phyloP scores from a whole-genome alignment of 2,113 vertebrate genomes.

The Podarcis raffonei region DNA sequence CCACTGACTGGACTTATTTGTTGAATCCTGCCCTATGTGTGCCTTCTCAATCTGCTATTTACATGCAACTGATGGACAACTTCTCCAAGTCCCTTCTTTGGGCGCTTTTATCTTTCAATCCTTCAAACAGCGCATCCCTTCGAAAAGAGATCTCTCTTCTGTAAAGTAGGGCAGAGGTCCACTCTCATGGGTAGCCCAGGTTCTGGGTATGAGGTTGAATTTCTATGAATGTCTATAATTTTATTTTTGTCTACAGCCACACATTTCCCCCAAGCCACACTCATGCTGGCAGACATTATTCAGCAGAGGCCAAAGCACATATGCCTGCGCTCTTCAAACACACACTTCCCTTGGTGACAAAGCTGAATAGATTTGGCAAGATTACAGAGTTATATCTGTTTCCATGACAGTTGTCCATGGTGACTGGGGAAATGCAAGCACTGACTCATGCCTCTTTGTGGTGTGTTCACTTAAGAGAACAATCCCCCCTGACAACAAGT shows the following conservation, averaged over 20 bases:
- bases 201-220: not conserved
- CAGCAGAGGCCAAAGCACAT: constrained; percentile 1
- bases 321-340: not conserved
- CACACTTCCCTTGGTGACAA: not conserved
- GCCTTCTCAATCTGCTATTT: too few relatives aligned
- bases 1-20: too few relatives aligned
- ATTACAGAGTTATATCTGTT: not conserved
- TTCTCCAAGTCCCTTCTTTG: too few relatives aligned
- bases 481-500: not conserved
- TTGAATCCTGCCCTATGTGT: too few relatives aligned
- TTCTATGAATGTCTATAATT: not conserved
- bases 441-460: not conserved
- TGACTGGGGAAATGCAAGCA: not conserved
- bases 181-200: too few relatives aligned
- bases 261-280: not conserved
- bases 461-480: not conserved
- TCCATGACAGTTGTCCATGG: constrained; percentile 6
- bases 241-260: not conserved
- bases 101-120: too few relatives aligned
- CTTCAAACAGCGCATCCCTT: too few relatives aligned
- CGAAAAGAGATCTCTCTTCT: too few relatives aligned
- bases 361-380: constrained; percentile 9
- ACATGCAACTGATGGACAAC: too few relatives aligned
- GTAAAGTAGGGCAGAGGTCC: not conserved
- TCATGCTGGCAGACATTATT: not conserved